Conservation (phyloP, 2,113 vertebrate genomes). For the Tragelaphus strepsiceros region DNA sequence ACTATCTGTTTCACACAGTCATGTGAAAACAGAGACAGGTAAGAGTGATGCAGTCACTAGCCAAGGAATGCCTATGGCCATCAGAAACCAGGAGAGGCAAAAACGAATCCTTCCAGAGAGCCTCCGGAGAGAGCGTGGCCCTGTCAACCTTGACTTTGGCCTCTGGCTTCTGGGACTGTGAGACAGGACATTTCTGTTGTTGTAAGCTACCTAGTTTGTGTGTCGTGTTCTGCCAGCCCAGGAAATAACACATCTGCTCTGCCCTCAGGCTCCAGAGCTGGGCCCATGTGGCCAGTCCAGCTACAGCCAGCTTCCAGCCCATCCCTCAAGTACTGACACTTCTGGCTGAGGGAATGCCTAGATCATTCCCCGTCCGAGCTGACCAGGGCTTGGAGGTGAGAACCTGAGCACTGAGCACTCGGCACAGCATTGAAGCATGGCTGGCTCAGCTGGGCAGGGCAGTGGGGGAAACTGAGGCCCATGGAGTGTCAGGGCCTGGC, state of each 20-base stretch:
- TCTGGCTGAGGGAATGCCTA: not conserved
- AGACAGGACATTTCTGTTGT: not conserved
- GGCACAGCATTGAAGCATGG: not conserved
- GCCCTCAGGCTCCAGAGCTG: not conserved
- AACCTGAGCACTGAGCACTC: not conserved
- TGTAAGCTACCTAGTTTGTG: not conserved
- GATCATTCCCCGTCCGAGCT: not conserved
- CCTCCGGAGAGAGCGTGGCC: accelerated
- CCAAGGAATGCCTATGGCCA: not conserved
- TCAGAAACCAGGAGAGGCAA: not conserved
- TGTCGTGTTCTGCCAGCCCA: not conserved
- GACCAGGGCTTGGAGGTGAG: not conserved
- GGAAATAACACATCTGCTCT: not conserved
- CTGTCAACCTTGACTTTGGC: not conserved
- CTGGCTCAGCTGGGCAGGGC: not conserved
- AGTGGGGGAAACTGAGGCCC: not conserved
- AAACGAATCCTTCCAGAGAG: not conserved
- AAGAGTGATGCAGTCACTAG: not conserved
- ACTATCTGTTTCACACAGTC: not conserved
- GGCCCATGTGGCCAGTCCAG: not conserved
- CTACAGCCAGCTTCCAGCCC: not conserved
- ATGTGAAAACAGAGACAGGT: not conserved
- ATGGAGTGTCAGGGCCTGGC: not conserved
- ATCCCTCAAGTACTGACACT: not conserved
- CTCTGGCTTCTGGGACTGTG: not conserved